Conservation (phyloP, 2,113 vertebrate species). For the Passer montanus region DNA sequence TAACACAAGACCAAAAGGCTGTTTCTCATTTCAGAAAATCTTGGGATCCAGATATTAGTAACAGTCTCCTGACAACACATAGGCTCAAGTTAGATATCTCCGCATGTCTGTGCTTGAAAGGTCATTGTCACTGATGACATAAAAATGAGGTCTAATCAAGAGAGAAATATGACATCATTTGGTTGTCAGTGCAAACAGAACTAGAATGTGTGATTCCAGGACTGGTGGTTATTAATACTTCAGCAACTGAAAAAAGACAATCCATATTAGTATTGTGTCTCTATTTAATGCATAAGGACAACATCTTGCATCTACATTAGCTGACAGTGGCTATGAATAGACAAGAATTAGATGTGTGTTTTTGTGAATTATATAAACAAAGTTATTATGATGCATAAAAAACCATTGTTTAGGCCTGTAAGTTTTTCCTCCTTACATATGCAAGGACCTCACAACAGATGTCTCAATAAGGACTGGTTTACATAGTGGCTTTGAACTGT, state of each 20-base stretch:
- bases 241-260: slow-evolving; percentile 17
- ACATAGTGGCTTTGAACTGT: slow-evolving; percentile 1
- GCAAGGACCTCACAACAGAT: slow-evolving; percentile 6
- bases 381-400: neutral
- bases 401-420: neutral
- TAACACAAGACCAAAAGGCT: slow-evolving; percentile 37
- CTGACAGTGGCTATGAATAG: neutral
- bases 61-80: slow-evolving; percentile 3
- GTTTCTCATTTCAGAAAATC: slow-evolving; percentile 20
- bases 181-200: slow-evolving; percentile 15
- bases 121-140: neutral
- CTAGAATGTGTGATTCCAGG: neutral
- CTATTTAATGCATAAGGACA: neutral
- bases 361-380: neutral
- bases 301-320: neutral
- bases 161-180: slow-evolving; percentile 30
- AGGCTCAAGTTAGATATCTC: neutral
- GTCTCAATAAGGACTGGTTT: slow-evolving; percentile 1
- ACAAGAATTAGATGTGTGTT: neutral
- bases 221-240: neutral
- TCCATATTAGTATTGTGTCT: neutral
- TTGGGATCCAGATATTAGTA: slow-evolving; percentile 1
- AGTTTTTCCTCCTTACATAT: neutral
- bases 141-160: neutral
- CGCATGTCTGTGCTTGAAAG: neutral